Evolutionary conservation across 2,888 invertebrate species (phyloP).

Genomic region (Sesia bembeciformis): DNA sequence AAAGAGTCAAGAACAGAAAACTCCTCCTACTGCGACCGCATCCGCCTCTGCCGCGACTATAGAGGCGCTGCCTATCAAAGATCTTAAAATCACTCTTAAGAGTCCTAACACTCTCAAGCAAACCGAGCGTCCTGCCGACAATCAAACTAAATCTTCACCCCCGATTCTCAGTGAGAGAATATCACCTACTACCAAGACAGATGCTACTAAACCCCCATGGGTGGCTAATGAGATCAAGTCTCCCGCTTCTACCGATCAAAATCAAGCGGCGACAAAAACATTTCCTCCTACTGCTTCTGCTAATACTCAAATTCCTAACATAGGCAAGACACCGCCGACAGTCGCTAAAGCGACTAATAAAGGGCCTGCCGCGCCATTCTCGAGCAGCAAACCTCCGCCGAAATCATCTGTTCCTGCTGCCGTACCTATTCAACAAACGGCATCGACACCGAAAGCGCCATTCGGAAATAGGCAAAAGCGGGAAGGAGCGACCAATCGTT

Average conservation of each 20-base stretch:
- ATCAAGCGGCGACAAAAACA: slow-evolving; percentile 28
- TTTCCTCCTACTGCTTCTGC: slow-evolving; percentile 36
- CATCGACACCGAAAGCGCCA: slow-evolving; percentile 57
- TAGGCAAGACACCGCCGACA: slow-evolving; percentile 39
- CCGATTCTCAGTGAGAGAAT: slow-evolving; percentile 35
- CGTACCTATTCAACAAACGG: slow-evolving; percentile 59
- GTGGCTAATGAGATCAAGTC: slow-evolving; percentile 34
- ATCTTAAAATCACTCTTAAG: slow-evolving; percentile 51
- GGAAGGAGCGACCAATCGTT: slow-evolving; percentile 48
- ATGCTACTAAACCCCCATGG: slow-evolving; percentile 48
- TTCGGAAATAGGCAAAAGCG: slow-evolving; percentile 65
- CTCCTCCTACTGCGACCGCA: slow-evolving; percentile 25
- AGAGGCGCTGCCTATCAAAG: slow-evolving; percentile 57
- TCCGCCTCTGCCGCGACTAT: slow-evolving; percentile 29
- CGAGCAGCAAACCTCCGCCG: slow-evolving; percentile 49
- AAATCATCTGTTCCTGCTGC: slow-evolving; percentile 62
- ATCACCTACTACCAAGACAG: slow-evolving; percentile 34
- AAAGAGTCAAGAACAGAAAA: slow-evolving; percentile 38
- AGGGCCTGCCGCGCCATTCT: slow-evolving; percentile 62
- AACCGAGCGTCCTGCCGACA: slow-evolving; percentile 23
- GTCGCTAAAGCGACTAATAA: slow-evolving; percentile 30
- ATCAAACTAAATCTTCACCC: slow-evolving; percentile 24
- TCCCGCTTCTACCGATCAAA: slow-evolving; percentile 11
- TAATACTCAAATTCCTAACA: slow-evolving; percentile 24
- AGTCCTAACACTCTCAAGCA: slow-evolving; percentile 56